phyloP scores from a whole-genome alignment of 2,797 vertebrate genomes.

The Phoeniculus purpureus region DNA sequence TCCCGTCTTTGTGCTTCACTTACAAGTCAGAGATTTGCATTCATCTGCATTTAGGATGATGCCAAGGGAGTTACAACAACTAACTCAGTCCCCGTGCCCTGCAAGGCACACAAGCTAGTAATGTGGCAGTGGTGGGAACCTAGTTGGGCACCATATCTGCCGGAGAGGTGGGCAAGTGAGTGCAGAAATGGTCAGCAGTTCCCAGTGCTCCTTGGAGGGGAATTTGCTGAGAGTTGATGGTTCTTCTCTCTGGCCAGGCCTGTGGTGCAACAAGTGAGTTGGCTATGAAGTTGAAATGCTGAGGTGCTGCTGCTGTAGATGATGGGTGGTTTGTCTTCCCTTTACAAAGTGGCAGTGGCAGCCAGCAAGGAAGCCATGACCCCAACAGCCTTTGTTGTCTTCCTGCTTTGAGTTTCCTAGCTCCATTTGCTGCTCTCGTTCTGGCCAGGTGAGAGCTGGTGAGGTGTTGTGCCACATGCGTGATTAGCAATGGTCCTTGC shows the following conservation, averaged over 20 bases:
- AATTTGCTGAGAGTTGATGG: fast-evolving
- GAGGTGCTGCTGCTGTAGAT: neutral
- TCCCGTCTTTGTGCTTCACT: neutral
- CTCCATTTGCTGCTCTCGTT: neutral
- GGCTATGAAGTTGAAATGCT: neutral
- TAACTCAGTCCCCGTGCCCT: neutral
- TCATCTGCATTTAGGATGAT: neutral
- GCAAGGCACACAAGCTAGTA: fast-evolving
- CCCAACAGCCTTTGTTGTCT: neutral
- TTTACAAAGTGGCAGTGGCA: neutral
- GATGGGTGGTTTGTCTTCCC: neutral
- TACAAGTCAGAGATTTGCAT: neutral
- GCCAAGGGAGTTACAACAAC: neutral
- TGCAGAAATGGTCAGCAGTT: neutral
- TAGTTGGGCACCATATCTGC: fast-evolving
- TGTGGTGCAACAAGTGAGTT: too few relatives aligned
- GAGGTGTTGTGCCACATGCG: neutral
- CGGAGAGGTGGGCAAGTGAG: neutral
- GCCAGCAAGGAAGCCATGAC: neutral
- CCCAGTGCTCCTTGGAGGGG: neutral
- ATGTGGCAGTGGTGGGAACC: too few relatives aligned
- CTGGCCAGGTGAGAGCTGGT: neutral
- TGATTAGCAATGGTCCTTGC: neutral
- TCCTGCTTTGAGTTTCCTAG: neutral
- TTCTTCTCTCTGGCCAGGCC: neutral